Evolutionary conservation across 1,140 invertebrate genomes (phyloP).

Genomic region (Lethrus apterus): DNA sequence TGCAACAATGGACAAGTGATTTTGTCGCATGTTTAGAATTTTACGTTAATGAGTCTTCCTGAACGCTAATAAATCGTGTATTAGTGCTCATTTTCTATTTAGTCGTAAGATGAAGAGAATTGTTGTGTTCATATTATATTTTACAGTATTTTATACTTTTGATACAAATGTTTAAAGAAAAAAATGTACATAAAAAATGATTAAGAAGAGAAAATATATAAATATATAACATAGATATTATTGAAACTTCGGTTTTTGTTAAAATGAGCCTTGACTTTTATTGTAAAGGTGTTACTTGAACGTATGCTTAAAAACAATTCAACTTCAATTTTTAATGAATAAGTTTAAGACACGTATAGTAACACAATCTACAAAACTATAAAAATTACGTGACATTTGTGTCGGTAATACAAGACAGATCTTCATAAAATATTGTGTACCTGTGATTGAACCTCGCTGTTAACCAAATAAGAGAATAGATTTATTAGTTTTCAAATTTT

Average conservation of each 20-base stretch:
- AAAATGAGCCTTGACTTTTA: conserved; percentile 7
- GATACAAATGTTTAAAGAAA: conserved; percentile 26
- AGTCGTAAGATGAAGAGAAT: conserved; percentile 41
- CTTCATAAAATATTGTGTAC: conserved; percentile 21
- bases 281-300: too few relatives aligned
- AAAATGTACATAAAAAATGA: too few relatives aligned
- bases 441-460: conserved; percentile 37
- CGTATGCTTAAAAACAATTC: too few relatives aligned
- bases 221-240: conserved; percentile 21
- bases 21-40: too few relatives aligned
- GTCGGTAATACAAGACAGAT: too few relatives aligned
- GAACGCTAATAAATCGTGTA: conserved; percentile 15
- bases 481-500: conserved; percentile 9
- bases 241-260: background rate
- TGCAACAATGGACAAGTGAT: too few relatives aligned
- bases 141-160: conserved; percentile 44
- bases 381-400: too few relatives aligned
- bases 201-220: conserved; percentile 26
- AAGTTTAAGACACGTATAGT: too few relatives aligned
- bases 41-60: conserved; percentile 29
- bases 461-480: conserved; percentile 25
- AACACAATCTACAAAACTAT: too few relatives aligned
- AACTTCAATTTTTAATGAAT: too few relatives aligned
- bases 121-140: conserved; percentile 42
- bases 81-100: conserved; percentile 16